Conservation (phyloP, 2,113 vertebrate species). For the Mormyrus lacerda region DNA sequence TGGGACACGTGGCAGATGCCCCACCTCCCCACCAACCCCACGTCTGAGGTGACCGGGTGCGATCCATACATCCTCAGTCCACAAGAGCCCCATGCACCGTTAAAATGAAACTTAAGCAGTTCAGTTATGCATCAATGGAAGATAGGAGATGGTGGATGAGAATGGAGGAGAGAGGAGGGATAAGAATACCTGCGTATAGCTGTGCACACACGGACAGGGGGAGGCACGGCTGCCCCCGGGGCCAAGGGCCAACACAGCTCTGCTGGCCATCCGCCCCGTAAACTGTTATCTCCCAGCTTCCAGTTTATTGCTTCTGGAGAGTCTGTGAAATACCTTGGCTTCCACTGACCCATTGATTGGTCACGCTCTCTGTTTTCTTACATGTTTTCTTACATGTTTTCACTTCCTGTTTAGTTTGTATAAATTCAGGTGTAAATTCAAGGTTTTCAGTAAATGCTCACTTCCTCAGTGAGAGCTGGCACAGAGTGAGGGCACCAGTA, state of each 20-base stretch:
- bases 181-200: neutral
- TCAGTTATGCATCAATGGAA: slow-evolving; percentile 65
- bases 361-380: neutral
- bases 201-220: neutral
- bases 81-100: slow-evolving; percentile 54
- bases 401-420: neutral
- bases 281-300: neutral
- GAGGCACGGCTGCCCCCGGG: slow-evolving; percentile 51
- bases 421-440: neutral
- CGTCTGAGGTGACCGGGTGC: slow-evolving; percentile 71
- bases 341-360: neutral
- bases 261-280: neutral
- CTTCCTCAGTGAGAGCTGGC: neutral
- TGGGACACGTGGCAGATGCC: slow-evolving; percentile 65
- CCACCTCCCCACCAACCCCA: slow-evolving; percentile 43
- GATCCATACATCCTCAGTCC: slow-evolving; percentile 60
- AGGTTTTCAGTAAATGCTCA: neutral
- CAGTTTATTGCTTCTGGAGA: neutral
- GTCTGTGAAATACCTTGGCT: neutral
- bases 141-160: neutral
- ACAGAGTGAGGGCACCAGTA: neutral
- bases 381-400: no score
- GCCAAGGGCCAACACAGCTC: slow-evolving; percentile 62
- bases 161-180: slow-evolving; percentile 14
- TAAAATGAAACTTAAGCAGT: slow-evolving; percentile 67